These are phyloP conservation scores for Montipora sp. DNA, from an alignment of 64 coral and sea anemone genomes.

Conservation along the genomic window DNA sequence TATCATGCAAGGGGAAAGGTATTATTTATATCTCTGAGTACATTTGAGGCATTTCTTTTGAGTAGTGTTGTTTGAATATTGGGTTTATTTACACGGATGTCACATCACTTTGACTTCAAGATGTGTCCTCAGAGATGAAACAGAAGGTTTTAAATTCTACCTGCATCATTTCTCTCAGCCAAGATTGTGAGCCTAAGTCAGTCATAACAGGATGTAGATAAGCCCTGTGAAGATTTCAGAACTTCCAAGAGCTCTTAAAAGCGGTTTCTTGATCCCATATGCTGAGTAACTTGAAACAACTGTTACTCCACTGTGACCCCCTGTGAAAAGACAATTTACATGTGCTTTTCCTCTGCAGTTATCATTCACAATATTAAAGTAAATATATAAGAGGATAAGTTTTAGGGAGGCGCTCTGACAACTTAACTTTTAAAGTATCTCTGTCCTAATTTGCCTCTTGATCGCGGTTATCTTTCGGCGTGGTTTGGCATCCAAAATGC, in stretches of 20 bases:
- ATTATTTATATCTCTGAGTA: constrained; percentile 67
- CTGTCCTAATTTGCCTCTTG: constrained; percentile 42
- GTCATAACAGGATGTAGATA: constrained; percentile 64
- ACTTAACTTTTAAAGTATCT: constrained; percentile 30
- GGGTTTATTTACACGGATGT: constrained; percentile 92
- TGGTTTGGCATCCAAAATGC: constrained; percentile 42
- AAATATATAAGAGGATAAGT: constrained; percentile 29
- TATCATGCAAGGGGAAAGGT: constrained; percentile 93
- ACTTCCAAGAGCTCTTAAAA: constrained; percentile 57
- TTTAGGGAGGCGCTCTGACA: constrained; percentile 13
- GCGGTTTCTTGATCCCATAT: constrained; percentile 79
- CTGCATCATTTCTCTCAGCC: constrained; percentile 58
- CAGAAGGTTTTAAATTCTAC: constrained; percentile 79
- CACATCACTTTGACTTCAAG: constrained; percentile 84
- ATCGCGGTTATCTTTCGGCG: constrained; percentile 44
- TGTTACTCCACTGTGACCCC: constrained; percentile 87
- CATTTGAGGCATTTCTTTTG: constrained; percentile 59
- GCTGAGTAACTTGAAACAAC: constrained; percentile 94
- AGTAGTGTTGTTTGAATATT: constrained; percentile 88
- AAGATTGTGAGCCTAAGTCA: constrained; percentile 53
- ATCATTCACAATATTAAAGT: constrained; percentile 30
- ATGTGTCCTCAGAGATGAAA: constrained; percentile 88
- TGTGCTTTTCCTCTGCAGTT: constrained; percentile 60
- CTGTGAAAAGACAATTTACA: constrained; percentile 85
- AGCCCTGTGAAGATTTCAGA: constrained; percentile 61